Evolutionary conservation across 2,888 invertebrate species (phyloP), one percentile per base, ranked within the genome.

Genomic region (Epinotia demarniana): DNA sequence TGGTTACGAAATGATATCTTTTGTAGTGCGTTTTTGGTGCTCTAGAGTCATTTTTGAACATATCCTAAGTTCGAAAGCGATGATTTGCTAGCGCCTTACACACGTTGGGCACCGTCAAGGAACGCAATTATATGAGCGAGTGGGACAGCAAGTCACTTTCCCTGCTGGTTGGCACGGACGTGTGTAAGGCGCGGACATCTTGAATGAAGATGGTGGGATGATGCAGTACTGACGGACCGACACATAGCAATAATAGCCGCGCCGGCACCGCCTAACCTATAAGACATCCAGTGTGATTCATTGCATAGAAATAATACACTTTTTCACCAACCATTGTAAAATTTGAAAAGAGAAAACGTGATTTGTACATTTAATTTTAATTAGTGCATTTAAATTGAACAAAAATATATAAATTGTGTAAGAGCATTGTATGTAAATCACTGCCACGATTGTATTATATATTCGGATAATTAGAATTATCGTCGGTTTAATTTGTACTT

Each of bases 371-470:
- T 87, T 78, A 72, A 76, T 79, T 80, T 77, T 79, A 78, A 77
- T 80, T 82, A 83, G 87, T 89, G 90, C 90, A 90, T 91, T 90
- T 89, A 88, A 87, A 86, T 86, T 85, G 88, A 90, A 89, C 90
- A 89, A 89, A 89, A 86, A 81, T 80, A 80, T 78, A 80, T 82
- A 85, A 87, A 85, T 86, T 86, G 85, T 87, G 85, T 86, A 84
- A 83, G 86, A 84, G 87, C 85, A 85, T 87, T 23, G 87, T 87
- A 85, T 85, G 86, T 81, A 71, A 82, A 83, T 87, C 89, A 90
- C 91, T 90, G 90, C 91, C 90, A 88, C 85, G 80, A 81, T 80
- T 86, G 87, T 88, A 87, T 84, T 85, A 85, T 89, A 86, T 85
- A 84, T 86, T 84, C 82, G 85, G 86, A 86, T 85, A 83, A 82